These are phyloP conservation scores for Blomia tropicalis DNA, from an alignment of 2,888 invertebrate species.

Conservation along the genomic window DNA sequence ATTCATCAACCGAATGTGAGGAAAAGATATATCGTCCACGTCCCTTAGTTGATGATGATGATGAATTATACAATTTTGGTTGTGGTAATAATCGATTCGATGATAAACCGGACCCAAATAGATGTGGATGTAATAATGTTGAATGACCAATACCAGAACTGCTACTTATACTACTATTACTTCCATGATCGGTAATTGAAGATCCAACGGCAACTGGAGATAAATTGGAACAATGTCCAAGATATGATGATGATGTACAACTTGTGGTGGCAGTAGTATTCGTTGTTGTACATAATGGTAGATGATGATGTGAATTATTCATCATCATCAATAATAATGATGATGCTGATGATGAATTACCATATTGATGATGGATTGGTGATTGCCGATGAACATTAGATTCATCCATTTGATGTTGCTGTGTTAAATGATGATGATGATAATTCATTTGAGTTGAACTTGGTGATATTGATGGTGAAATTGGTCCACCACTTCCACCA, in stretches of 20 bases:
- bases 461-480: background rate
- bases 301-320: background rate
- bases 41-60: background rate
- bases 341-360: conserved; percentile 4
- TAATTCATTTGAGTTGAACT: background rate
- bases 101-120: background rate
- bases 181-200: background rate
- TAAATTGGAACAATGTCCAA: background rate
- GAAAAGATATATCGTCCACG: background rate
- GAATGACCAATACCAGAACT: background rate
- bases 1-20: conserved; percentile 10
- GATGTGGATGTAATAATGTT: background rate
- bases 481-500: too few relatives aligned
- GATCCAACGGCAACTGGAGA: background rate
- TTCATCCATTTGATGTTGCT: too few relatives aligned
- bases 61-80: conserved; percentile 2
- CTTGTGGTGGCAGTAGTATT: background rate
- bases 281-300: background rate
- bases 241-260: too few relatives aligned
- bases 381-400: too few relatives aligned
- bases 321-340: conserved; percentile 10
- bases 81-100: background rate
- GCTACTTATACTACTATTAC: conserved; percentile 5
- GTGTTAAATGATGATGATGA: background rate
- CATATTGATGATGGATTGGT: background rate